These are phyloP conservation scores for Meta bourneti DNA, from an alignment of 2,888 invertebrate species.

Conservation along the genomic window DNA sequence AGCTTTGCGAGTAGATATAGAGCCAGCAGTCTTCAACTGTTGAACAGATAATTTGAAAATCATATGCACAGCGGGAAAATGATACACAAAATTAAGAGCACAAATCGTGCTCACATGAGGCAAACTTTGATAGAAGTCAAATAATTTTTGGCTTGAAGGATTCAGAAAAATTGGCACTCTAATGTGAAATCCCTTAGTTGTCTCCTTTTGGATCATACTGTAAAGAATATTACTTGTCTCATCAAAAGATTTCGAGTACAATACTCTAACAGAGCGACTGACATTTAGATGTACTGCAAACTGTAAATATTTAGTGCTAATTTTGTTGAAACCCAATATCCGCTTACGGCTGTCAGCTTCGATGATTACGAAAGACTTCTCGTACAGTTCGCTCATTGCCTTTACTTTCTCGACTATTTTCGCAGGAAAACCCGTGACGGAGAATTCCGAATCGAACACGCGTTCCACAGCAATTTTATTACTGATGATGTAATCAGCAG, in stretches of 20 bases:
- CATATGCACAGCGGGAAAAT: slow-evolving; percentile 45
- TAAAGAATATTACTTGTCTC: slow-evolving; percentile 43
- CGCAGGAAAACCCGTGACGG: slow-evolving; percentile 3
- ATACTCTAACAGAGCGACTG: slow-evolving; percentile 20
- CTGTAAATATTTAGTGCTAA: slow-evolving; percentile 49
- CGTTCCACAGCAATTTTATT: slow-evolving; percentile 63
- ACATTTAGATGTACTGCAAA: slow-evolving; percentile 20
- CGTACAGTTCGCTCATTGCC: slow-evolving; percentile 58
- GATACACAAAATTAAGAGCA: slow-evolving; percentile 69
- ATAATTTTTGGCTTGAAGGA: slow-evolving; percentile 33
- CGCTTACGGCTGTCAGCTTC: slow-evolving; percentile 61
- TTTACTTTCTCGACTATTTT: slow-evolving; percentile 62
- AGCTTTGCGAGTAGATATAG: slow-evolving; percentile 64
- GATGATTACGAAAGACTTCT: slow-evolving; percentile 59
- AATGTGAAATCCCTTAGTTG: slow-evolving; percentile 48
- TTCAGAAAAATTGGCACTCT: slow-evolving; percentile 33
- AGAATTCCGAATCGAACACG: slow-evolving; percentile 61
- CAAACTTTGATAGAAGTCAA: slow-evolving; percentile 65
- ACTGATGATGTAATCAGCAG: slow-evolving; percentile 70
- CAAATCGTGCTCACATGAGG: slow-evolving; percentile 64
- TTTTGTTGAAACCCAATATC: slow-evolving; percentile 48
- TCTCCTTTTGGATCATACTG: slow-evolving; percentile 43
- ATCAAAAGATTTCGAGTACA: slow-evolving; percentile 59
- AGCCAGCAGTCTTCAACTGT: slow-evolving; percentile 54
- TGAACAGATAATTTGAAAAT: slow-evolving; percentile 58